Conservation (phyloP, 1,140 invertebrate genomes). For the Diachasma alloeum region DNA sequence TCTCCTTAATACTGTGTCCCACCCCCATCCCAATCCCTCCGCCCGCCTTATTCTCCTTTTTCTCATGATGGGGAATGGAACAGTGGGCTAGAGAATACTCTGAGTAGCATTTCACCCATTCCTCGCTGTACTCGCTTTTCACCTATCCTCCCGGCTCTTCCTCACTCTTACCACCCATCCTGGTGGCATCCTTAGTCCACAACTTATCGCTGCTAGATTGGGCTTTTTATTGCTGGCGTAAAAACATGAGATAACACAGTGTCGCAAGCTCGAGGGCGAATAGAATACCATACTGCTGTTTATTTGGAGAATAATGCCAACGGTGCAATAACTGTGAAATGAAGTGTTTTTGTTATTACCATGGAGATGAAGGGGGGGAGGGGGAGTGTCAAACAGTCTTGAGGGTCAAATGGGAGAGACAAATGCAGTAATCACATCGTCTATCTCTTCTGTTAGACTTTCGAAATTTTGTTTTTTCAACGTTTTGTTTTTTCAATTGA, state of each 20-base stretch:
- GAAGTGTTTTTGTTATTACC: background rate
- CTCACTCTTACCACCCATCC: background rate
- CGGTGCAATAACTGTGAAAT: background rate
- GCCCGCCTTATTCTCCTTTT: background rate
- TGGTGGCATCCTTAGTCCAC: slow-evolving; percentile 1
- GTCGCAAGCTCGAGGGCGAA: slow-evolving; percentile 12
- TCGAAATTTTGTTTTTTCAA: too few species aligned
- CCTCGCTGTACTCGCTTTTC: slow-evolving; percentile 4
- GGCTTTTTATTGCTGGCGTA: slow-evolving; percentile 38
- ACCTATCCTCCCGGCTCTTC: background rate
- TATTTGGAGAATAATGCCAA: background rate
- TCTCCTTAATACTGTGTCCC: slow-evolving; percentile 15
- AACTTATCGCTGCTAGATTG: slow-evolving; percentile 44
- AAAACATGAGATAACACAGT: slow-evolving; percentile 44
- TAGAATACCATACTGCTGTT: slow-evolving; percentile 15
- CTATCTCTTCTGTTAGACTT: too few species aligned
- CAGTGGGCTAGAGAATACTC: slow-evolving; percentile 7
- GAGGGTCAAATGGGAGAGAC: too few species aligned
- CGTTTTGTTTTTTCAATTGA: too few species aligned
- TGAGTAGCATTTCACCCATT: background rate
- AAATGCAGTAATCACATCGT: too few species aligned
- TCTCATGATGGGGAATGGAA: slow-evolving; percentile 6
- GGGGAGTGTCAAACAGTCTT: background rate
- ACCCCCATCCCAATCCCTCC: background rate
- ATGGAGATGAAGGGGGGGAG: background rate